A percentile compares a stretch with the other conserved stretches of the same genome.
These are phyloP conservation scores for Drosophila infuscata DNA, from an alignment of 2,888 invertebrate genomes.

Conservation along the genomic window DNA sequence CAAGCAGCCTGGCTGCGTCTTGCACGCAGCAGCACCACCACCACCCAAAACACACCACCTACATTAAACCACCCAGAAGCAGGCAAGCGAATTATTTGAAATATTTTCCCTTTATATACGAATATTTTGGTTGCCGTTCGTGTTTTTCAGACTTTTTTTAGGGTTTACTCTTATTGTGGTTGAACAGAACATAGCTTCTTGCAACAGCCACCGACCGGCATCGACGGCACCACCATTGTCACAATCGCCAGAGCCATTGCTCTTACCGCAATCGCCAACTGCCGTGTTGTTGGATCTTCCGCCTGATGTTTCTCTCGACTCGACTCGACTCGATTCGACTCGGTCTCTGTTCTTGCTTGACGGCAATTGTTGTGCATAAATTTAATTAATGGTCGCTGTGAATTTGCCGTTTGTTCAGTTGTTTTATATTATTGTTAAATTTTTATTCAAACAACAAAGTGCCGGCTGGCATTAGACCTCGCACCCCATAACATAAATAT, in stretches of 20 bases:
- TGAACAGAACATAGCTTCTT: slow-evolving; percentile 44
- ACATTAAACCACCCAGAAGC: slow-evolving; percentile 20
- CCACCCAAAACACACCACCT: slow-evolving; percentile 5
- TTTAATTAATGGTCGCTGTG: slow-evolving; percentile 68
- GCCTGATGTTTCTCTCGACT: slow-evolving; percentile 29
- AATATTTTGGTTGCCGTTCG: slow-evolving; percentile 40
- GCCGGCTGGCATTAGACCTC: slow-evolving; percentile 27
- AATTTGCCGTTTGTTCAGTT: slow-evolving; percentile 62
- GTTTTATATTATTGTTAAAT: slow-evolving; percentile 58
- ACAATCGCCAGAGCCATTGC: slow-evolving; percentile 36
- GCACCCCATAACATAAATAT: slow-evolving; percentile 35
- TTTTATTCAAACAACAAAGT: slow-evolving; percentile 54
- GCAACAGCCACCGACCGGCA: slow-evolving; percentile 36
- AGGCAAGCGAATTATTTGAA: slow-evolving; percentile 69
- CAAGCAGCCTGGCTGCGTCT: slow-evolving; percentile 68
- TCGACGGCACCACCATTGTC: slow-evolving; percentile 49
- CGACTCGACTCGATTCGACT: neutral
- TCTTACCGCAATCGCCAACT: slow-evolving; percentile 35
- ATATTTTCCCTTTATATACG: slow-evolving; percentile 60
- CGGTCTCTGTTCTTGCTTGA: slow-evolving; percentile 23
- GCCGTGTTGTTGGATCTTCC: slow-evolving; percentile 64
- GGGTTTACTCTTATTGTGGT: slow-evolving; percentile 24
- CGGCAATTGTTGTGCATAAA: slow-evolving; percentile 58
- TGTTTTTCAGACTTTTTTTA: slow-evolving; percentile 43
- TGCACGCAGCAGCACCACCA: slow-evolving; percentile 31